Evolutionary conservation across 1,140 invertebrate species (phyloP), one percentile per base, ranked within the genome.

Genomic region (Sarcophaga peregrina): DNA sequence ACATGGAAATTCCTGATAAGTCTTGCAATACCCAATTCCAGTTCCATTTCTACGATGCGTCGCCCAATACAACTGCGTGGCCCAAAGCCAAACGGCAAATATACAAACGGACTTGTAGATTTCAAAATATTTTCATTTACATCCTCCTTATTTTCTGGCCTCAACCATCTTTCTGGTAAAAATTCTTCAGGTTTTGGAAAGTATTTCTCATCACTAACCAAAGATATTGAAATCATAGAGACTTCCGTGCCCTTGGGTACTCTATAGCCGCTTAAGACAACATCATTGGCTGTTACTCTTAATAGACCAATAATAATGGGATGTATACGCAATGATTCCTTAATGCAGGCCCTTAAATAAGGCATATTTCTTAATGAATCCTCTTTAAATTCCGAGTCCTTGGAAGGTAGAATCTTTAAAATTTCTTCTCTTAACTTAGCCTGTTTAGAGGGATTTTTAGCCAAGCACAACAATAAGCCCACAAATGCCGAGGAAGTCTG

Each of bases 371-470:
- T 91, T 47, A 95, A 86, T 4, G 90, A 88, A 5, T 93, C 89
- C 10, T 89, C 89, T 13, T 92, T 94, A 8, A 95, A 88, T 6
- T 90, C 87, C 4, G 91, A 90, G 80, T 91, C 85, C 85, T 92
- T 91, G 6, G 89, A 37, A 10, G 92, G 92, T n/a, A 94, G 85
- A 45, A 92, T 91, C 2, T 86, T 87, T 73, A 91, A 87, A 0
- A 98, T 88, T 92, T 98, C 96, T 80, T 94, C 86, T 84, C 94
- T 93, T 1, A 97, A 91, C 83, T 92, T 93, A 58, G 92, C 91
- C 88, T 98, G 96, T 82, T 94, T 94, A 7, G 95, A 93, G 5
- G 92, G 92, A 91, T 96, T 95, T 81, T 92, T 92, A 0, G 95
- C 94, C n/a, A 97, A 88, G 20, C 82, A 75, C 4, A 86, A 62